Conservation (phyloP, 1,140 invertebrate genomes). For the Saxidomus purpurata region DNA sequence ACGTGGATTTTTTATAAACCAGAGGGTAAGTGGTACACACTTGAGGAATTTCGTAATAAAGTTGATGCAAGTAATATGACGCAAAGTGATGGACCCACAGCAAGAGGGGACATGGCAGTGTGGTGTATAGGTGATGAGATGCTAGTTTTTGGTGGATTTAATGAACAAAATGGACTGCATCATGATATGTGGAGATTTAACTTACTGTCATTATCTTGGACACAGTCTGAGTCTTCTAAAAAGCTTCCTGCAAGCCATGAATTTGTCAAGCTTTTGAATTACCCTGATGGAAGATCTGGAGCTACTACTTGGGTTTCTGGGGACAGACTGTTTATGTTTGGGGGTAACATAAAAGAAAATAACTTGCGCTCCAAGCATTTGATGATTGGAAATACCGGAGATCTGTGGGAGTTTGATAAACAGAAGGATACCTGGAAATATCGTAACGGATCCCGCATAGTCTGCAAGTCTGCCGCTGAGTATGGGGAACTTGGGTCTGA, state of each 20-base stretch:
- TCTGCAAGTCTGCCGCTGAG: slow-evolving; percentile 21
- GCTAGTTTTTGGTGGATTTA: slow-evolving; percentile 74
- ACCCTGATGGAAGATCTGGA: slow-evolving; percentile 73
- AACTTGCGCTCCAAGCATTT: slow-evolving; percentile 62
- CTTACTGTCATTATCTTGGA: slow-evolving; percentile 69
- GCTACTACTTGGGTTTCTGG: slow-evolving; percentile 71
- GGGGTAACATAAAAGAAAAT: slow-evolving; percentile 70
- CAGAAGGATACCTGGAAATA: slow-evolving; percentile 65
- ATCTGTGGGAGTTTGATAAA: slow-evolving; percentile 73
- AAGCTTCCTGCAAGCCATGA: slow-evolving; percentile 46
- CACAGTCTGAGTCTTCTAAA: slow-evolving; percentile 46
- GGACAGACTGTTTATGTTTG: slow-evolving; percentile 73
- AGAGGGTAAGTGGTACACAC: slow-evolving; percentile 66
- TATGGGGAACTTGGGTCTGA: slow-evolving; percentile 44
- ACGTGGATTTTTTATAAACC: slow-evolving; percentile 71
- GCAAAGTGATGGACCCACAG: slow-evolving; percentile 17
- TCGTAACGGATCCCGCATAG: slow-evolving; percentile 36
- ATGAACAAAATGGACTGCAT: slow-evolving; percentile 63
- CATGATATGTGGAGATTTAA: slow-evolving; percentile 75
- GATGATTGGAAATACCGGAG: slow-evolving; percentile 69
- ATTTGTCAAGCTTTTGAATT: slow-evolving; percentile 49
- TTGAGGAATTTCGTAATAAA: slow-evolving; percentile 34
- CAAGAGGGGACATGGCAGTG: slow-evolving; percentile 66
- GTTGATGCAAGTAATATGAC: slow-evolving; percentile 2
- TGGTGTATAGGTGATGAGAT: slow-evolving; percentile 72